phyloP scores from a whole-genome alignment of 1,140 invertebrate genomes.

The Drosophila kikkawai region DNA sequence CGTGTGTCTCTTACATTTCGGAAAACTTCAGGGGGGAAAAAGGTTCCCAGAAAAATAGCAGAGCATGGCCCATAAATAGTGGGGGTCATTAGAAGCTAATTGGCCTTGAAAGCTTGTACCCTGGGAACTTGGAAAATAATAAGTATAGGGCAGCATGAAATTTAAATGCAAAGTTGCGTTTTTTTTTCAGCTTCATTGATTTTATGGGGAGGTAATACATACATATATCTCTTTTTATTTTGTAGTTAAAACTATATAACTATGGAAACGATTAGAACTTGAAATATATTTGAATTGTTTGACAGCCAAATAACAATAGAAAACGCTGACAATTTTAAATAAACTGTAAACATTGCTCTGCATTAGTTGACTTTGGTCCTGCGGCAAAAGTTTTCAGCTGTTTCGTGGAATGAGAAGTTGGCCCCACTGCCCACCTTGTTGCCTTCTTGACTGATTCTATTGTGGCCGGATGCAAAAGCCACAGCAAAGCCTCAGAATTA shows the following conservation, averaged over 20 bases:
- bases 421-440: not conserved
- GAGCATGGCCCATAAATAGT: slow-evolving; percentile 30
- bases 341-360: slow-evolving; percentile 15
- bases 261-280: not conserved
- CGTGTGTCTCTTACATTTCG: slow-evolving; percentile 18
- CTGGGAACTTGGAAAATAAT: not conserved
- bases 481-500: slow-evolving; percentile 23
- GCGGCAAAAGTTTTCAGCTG: slow-evolving; percentile 20
- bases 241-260: too few relatives aligned
- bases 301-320: not conserved
- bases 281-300: not conserved
- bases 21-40: not conserved
- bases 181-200: slow-evolving; percentile 1
- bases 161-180: slow-evolving; percentile 8
- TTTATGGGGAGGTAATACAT: not conserved
- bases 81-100: slow-evolving; percentile 16
- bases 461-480: slow-evolving; percentile 26
- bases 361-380: slow-evolving; percentile 3
- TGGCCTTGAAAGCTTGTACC: slow-evolving; percentile 22
- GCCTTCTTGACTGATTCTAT: slow-evolving; percentile 15
- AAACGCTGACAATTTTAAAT: slow-evolving; percentile 5
- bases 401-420: not conserved
- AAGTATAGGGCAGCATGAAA: not conserved
- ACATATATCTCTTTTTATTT: not conserved
- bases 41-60: slow-evolving; percentile 6